Conservation (phyloP, 2,113 vertebrate genomes). For the Mastomys coucha region DNA sequence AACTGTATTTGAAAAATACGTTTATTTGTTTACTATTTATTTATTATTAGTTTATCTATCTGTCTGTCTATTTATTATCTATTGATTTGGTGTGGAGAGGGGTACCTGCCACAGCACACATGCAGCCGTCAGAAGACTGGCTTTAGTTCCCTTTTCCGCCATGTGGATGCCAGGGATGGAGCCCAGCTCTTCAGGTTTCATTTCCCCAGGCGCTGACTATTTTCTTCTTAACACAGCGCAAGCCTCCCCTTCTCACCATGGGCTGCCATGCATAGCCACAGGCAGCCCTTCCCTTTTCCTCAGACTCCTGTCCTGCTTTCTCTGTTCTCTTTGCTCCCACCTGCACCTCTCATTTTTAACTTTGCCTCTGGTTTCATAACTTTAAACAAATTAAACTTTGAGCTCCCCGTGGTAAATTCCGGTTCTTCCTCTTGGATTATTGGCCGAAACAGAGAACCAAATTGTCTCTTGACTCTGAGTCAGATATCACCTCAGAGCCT, state of each 20-base stretch:
- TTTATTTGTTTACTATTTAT: background rate
- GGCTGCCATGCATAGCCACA: background rate
- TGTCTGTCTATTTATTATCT: background rate
- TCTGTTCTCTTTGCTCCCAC: background rate
- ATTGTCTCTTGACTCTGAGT: background rate
- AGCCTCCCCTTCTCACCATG: background rate
- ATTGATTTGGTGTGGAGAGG: background rate
- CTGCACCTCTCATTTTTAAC: background rate
- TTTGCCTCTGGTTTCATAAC: background rate
- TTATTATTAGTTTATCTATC: no score
- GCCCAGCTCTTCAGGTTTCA: no score
- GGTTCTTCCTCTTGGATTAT: background rate
- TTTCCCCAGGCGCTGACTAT: background rate
- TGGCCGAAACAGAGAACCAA: background rate
- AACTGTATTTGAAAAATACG: background rate
- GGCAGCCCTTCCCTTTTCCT: background rate
- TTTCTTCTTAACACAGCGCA: background rate
- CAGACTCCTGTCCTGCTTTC: background rate
- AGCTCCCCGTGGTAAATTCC: background rate
- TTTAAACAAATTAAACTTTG: background rate
- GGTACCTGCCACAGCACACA: no score
- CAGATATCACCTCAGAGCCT: background rate
- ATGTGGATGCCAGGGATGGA: background rate
- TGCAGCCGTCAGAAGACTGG: background rate
- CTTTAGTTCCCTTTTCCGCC: background rate